These are phyloP conservation scores for Tuta absoluta DNA, from an alignment of 2,888 invertebrate genomes.

Conservation along the genomic window DNA sequence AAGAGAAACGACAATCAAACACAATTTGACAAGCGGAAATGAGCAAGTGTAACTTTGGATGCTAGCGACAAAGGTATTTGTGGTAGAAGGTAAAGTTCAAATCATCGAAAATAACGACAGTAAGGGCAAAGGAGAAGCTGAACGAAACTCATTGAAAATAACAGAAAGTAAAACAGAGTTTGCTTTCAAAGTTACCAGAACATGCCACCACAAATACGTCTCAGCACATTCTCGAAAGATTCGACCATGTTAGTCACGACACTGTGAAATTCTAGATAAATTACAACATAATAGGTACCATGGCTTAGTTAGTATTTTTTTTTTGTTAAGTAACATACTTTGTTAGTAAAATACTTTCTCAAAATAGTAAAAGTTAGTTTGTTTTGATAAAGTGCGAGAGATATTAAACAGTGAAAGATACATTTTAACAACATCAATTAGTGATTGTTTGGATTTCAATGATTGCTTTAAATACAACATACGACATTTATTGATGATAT, in stretches of 20 bases:
- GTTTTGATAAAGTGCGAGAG: slow-evolving; percentile 38
- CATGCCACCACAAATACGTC: slow-evolving; percentile 67
- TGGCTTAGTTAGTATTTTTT: slow-evolving; percentile 47
- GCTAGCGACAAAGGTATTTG: slow-evolving; percentile 36
- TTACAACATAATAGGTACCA: slow-evolving; percentile 53
- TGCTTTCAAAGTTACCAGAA: slow-evolving; percentile 40
- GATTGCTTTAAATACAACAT: neutral
- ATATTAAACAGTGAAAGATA: slow-evolving; percentile 44
- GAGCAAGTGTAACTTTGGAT: slow-evolving; percentile 39
- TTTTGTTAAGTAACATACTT: slow-evolving; percentile 42
- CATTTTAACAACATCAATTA: slow-evolving; percentile 55
- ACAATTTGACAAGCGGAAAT: slow-evolving; percentile 70
- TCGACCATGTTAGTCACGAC: slow-evolving; percentile 55
- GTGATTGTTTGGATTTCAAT: slow-evolving; percentile 59
- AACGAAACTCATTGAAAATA: slow-evolving; percentile 22
- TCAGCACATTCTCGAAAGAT: slow-evolving; percentile 59
- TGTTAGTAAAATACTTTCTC: neutral
- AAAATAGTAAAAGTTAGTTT: slow-evolving; percentile 15
- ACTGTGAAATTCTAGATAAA: slow-evolving; percentile 40
- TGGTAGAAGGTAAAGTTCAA: slow-evolving; percentile 34
- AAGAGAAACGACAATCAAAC: slow-evolving; percentile 78
- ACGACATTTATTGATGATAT: neutral
- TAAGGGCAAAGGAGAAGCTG: slow-evolving; percentile 38
- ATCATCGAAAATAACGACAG: slow-evolving; percentile 29
- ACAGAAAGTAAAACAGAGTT: slow-evolving; percentile 22